Percentiles rank a stretch among this genome's conserved stretches.
phyloP scores from a whole-genome alignment of 2,797 vertebrate genomes.

The Cirrhinus molitorella region DNA sequence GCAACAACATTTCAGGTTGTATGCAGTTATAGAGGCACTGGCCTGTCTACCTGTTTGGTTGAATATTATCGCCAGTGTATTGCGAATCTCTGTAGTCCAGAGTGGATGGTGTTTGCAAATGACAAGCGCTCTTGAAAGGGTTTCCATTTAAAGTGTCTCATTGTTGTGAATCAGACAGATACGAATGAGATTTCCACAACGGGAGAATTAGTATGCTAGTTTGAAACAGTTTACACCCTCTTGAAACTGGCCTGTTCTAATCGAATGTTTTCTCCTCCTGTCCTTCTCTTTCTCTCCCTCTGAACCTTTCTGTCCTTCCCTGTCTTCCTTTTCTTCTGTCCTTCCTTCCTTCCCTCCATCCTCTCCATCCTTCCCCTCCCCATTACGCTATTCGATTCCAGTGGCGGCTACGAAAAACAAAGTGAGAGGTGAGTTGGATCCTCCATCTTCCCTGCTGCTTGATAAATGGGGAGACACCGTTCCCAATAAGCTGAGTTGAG shows the following conservation, averaged over 20 bases:
- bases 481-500: conserved; percentile 62
- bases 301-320: conserved; percentile 36
- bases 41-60: not conserved
- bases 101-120: conserved; percentile 26
- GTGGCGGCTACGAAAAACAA: conserved; percentile 96
- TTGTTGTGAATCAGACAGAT: conserved; percentile 54
- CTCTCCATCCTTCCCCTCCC: conserved; percentile 55
- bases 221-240: conserved; percentile 42
- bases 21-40: not conserved
- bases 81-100: not conserved
- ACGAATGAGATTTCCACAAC: conserved; percentile 38
- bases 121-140: conserved; percentile 54
- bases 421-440: conserved; percentile 92
- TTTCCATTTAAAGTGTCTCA: conserved; percentile 16
- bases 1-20: conserved; percentile 1
- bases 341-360: conserved; percentile 75
- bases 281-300: conserved; percentile 62
- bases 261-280: conserved; percentile 73
- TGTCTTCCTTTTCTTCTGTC: conserved; percentile 58
- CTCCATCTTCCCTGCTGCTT: conserved; percentile 67
- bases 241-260: conserved; percentile 73
- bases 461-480: conserved; percentile 62
- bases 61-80: not conserved
- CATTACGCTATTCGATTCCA: conserved; percentile 77
- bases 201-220: conserved; percentile 36